Percentiles rank a stretch among this genome's conserved stretches.
These are phyloP conservation scores for Troilus luridus DNA, from an alignment of 2,888 invertebrate genomes.

Conservation along the genomic window DNA sequence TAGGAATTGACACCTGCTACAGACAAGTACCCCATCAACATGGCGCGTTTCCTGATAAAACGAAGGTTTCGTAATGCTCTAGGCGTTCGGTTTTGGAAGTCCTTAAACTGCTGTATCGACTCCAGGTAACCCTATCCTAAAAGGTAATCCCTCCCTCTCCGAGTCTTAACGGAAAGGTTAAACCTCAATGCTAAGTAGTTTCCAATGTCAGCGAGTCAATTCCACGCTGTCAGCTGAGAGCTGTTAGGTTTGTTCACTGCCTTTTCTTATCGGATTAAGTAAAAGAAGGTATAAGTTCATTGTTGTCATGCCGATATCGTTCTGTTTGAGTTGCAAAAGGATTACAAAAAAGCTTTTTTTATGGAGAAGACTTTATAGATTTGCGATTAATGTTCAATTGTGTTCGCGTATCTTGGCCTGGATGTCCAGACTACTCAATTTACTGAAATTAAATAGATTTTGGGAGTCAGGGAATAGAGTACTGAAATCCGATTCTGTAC, in stretches of 20 bases:
- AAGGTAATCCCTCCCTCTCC: background rate
- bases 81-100: slow-evolving; percentile 27
- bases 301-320: background rate
- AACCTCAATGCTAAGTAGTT: slow-evolving; percentile 43
- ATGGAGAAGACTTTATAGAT: too few relatives aligned
- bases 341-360: too few relatives aligned
- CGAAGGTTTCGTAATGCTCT: background rate
- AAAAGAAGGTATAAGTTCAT: background rate
- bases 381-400: too few relatives aligned
- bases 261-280: background rate
- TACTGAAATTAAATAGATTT: too few relatives aligned
- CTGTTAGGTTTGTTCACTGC: background rate
- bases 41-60: background rate
- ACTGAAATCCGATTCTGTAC: background rate
- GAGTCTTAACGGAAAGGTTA: slow-evolving; percentile 19
- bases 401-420: too few relatives aligned
- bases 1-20: background rate
- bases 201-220: background rate
- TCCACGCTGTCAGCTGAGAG: background rate
- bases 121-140: background rate
- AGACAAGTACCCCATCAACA: background rate
- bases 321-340: background rate
- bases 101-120: slow-evolving; percentile 27
- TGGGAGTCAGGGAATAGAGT: too few relatives aligned
- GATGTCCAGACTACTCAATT: too few relatives aligned